Percentiles rank a stretch among this genome's conserved stretches.
These are phyloP conservation scores for Axea sp. DNA, from an alignment of 2,888 invertebrate species.

Conservation along the genomic window DNA sequence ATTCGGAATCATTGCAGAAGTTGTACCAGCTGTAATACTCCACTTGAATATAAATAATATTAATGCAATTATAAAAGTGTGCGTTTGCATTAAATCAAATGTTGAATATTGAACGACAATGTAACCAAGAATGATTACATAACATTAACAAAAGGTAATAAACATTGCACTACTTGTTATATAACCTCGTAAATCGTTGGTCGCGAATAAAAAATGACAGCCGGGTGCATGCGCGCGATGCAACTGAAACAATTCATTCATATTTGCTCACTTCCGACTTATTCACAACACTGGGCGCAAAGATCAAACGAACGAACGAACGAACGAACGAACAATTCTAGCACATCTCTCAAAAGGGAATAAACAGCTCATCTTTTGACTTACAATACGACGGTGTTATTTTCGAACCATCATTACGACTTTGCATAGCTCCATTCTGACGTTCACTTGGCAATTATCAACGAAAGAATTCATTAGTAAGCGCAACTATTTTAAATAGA, in stretches of 20 bases:
- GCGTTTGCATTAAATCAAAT: constrained; percentile 5
- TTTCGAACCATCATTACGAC: constrained; percentile 41
- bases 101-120: neutral
- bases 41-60: constrained; percentile 19
- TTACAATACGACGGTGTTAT: constrained; percentile 42
- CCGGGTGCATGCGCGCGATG: constrained; percentile 9
- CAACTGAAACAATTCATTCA: constrained; percentile 37
- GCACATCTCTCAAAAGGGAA: constrained; percentile 22
- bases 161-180: constrained; percentile 19
- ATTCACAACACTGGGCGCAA: constrained; percentile 18
- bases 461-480: constrained; percentile 40
- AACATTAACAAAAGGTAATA: constrained; percentile 6
- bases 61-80: constrained; percentile 16
- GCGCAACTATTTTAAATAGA: constrained; percentile 34
- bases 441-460: constrained; percentile 50
- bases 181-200: constrained; percentile 4
- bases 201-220: constrained; percentile 2
- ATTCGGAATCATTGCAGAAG: neutral
- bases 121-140: constrained; percentile 7
- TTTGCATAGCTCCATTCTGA: constrained; percentile 25
- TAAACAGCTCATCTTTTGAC: constrained; percentile 34
- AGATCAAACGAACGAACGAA: constrained; percentile 11
- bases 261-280: constrained; percentile 22
- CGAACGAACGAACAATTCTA: constrained; percentile 23
- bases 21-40: neutral